These are phyloP conservation scores for Bellardia bayeri DNA, from an alignment of 2,888 invertebrate species.

Conservation along the genomic window DNA sequence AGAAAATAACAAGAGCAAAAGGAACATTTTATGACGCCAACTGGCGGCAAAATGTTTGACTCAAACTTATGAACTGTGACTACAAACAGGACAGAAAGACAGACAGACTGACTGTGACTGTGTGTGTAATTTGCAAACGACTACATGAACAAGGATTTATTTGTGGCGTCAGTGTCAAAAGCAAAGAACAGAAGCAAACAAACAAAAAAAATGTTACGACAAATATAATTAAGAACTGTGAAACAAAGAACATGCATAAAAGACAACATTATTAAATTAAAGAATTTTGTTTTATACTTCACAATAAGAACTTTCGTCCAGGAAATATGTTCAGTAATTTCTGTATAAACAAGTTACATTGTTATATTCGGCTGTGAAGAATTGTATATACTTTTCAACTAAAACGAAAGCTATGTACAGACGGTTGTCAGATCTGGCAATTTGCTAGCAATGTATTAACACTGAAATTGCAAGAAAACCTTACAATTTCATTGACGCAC, in stretches of 20 bases:
- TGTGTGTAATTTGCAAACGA: slow-evolving; percentile 29
- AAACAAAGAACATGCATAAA: neutral
- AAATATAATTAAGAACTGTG: slow-evolving; percentile 26
- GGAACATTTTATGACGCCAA: slow-evolving; percentile 43
- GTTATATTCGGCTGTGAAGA: no score
- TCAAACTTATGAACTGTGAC: slow-evolving; percentile 16
- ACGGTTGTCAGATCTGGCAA: no score
- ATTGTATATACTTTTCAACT: no score
- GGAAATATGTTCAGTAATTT: no score
- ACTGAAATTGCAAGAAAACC: no score
- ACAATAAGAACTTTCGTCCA: no score
- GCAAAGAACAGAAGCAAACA: neutral
- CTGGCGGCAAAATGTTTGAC: slow-evolving; percentile 44
- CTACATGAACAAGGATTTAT: slow-evolving; percentile 15
- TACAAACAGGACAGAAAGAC: neutral
- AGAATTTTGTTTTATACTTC: neutral
- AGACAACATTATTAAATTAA: neutral
- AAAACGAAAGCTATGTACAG: no score
- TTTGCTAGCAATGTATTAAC: no score
- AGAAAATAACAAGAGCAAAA: slow-evolving; percentile 2
- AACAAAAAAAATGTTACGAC: slow-evolving; percentile 8
- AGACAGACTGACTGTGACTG: neutral
- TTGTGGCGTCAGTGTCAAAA: slow-evolving; percentile 34
- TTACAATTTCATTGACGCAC: no score
- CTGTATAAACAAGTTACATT: no score